Evolutionary conservation across 37 sponge, comb jelly and placozoan species (phyloP).

Genomic region (Spongia lamella): DNA sequence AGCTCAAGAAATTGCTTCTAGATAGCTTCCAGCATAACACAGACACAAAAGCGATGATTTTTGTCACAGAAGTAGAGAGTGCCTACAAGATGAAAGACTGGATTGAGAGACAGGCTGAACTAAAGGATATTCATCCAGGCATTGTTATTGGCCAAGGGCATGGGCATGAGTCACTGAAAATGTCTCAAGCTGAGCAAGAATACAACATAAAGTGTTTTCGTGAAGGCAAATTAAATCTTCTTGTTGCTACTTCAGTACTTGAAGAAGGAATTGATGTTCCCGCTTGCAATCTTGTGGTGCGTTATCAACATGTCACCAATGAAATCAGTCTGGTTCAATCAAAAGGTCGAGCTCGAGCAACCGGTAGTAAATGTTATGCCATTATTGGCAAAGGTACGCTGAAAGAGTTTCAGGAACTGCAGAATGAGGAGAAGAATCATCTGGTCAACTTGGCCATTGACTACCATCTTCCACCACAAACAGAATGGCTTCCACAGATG

Average conservation of each 20-base stretch:
- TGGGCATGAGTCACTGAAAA: slow-evolving; percentile 35
- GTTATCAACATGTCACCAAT: slow-evolving; percentile 70
- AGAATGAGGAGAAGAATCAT: slow-evolving; percentile 19
- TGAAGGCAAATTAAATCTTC: slow-evolving; percentile 68
- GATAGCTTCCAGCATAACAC: no score
- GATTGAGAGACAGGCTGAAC: no score
- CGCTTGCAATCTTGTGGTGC: slow-evolving; percentile 83
- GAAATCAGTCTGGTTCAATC: slow-evolving; percentile 69
- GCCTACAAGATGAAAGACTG: no score
- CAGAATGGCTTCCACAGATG: not conserved
- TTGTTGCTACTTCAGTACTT: slow-evolving; percentile 82
- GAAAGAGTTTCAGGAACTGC: slow-evolving; percentile 21
- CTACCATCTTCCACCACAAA: not conserved
- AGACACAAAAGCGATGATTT: no score
- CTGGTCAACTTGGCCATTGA: slow-evolving; percentile 19
- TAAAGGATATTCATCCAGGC: not conserved
- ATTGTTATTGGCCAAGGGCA: slow-evolving; percentile 25
- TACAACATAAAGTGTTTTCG: slow-evolving; percentile 74
- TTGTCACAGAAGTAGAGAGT: no score
- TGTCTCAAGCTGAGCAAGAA: slow-evolving; percentile 64
- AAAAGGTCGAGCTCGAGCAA: slow-evolving; percentile 72
- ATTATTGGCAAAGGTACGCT: slow-evolving; percentile 27
- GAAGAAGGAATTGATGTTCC: slow-evolving; percentile 97
- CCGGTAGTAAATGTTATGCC: slow-evolving; percentile 22
- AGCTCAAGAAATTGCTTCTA: no score